phyloP scores from a whole-genome alignment of 2,797 vertebrate species.

The Streptopelia turtur region DNA sequence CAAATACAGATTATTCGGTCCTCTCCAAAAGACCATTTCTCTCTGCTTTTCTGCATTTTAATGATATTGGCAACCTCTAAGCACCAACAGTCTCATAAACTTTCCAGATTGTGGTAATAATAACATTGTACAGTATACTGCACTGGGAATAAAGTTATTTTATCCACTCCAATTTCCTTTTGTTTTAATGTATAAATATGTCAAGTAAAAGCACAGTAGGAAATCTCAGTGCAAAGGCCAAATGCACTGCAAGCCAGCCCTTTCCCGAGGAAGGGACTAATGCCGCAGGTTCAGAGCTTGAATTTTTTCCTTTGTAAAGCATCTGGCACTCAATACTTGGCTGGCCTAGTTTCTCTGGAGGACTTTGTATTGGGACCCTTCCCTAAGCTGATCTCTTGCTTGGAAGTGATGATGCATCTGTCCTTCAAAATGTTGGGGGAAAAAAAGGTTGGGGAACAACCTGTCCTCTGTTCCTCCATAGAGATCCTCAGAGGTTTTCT shows the following conservation, averaged over 20 bases:
- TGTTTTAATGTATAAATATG: slow-evolving; percentile 62
- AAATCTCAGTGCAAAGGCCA: slow-evolving; percentile 29
- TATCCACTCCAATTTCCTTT: slow-evolving; percentile 61
- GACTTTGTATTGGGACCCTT: not conserved
- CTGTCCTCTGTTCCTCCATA: fast-evolving
- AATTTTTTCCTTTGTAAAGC: not conserved
- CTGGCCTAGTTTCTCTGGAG: not conserved
- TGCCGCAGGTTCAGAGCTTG: not conserved
- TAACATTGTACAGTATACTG: slow-evolving; percentile 39
- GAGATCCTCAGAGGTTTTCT: not conserved
- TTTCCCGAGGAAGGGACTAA: not conserved
- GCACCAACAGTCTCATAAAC: slow-evolving; percentile 54
- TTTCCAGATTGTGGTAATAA: slow-evolving; percentile 56
- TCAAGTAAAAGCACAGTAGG: slow-evolving; percentile 21
- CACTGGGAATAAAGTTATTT: slow-evolving; percentile 67
- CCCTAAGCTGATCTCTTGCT: not conserved
- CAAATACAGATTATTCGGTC: not conserved
- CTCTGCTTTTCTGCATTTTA: slow-evolving; percentile 41
- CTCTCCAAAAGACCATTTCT: slow-evolving; percentile 5
- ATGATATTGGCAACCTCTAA: slow-evolving; percentile 36
- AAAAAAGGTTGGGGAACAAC: not conserved
- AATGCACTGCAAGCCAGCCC: not conserved
- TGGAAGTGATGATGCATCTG: not conserved
- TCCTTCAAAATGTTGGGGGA: not conserved
- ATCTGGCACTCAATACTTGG: not conserved